Evolutionary conservation across 1,140 invertebrate genomes (phyloP), one percentile per base, ranked within the genome.

Genomic region (Melanaphis sacchari): DNA sequence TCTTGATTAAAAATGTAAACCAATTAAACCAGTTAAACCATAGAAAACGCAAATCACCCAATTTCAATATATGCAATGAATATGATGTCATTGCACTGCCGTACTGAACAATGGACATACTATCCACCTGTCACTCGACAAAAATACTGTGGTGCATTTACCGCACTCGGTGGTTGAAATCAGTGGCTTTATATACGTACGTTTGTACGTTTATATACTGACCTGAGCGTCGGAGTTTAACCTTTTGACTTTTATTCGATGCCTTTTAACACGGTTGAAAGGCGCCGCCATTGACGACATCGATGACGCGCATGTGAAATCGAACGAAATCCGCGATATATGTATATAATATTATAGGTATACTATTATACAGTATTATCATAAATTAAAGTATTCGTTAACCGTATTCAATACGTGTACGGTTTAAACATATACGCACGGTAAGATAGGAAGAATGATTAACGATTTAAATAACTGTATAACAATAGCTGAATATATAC

Each of bases 221-320:
- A 92, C 91, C 91, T 92, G 91, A 6, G 36, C 91, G 31, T 92
- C 91, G 41, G 91, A 92, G 36, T 92, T 92, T 43, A 84, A 49
- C 76, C 36, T 46, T 52, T 92, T 92, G 31, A 92, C 46, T 92
- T 92, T 92, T 46, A 36, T n/a, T 9, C 76, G 91, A 38, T 46
- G 91, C 31, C 46, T 84, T 92, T 92, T 92, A 76, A 76, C n/a
- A 36, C 91, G 91, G 24, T 36, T 24, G 76, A 82, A 92, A 46
- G 41, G n/a, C 46, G 81, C 22, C 21, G 81, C 43, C 26, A 38
- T 36, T 24, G 22, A 54, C 49, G 26, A 46, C 11, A 76, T 91
- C 24, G 40, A 8, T 88, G n/a, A 41, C 36, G 38, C 22, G 85
- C 15, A 43, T 59, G 26, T 66, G 59, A n/a, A n/a, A 76, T 76